Evolutionary conservation across 2,888 invertebrate genomes (phyloP).

Genomic region (Pimpla rufipes): DNA sequence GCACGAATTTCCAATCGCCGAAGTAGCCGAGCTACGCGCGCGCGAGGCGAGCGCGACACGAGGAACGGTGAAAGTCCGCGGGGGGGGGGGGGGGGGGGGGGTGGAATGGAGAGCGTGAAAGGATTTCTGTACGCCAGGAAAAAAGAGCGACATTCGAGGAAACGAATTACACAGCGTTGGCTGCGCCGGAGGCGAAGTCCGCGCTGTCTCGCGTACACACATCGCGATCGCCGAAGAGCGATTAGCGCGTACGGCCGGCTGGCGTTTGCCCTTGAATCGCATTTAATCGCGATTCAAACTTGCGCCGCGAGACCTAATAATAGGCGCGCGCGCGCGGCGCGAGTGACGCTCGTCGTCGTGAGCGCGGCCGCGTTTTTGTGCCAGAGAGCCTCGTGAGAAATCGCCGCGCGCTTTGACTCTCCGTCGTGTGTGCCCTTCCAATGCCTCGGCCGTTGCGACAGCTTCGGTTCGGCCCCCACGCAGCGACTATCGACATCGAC

Average conservation of each 20-base stretch:
- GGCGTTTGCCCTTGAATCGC: conserved; percentile 58
- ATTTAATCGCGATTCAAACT: conserved; percentile 58
- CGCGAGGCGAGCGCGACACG: too few relatives aligned
- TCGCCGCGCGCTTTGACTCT: not conserved
- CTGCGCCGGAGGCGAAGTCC: too few relatives aligned
- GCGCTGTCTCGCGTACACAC: too few relatives aligned
- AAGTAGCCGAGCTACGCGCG: too few relatives aligned
- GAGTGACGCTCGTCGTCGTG: conserved; percentile 36
- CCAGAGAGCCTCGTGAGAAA: conserved; percentile 32
- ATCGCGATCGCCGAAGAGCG: not conserved
- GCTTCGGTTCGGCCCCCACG: not conserved
- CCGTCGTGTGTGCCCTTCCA: conserved; percentile 13
- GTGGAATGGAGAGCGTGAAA: conserved; percentile 44
- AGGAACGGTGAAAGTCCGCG: conserved; percentile 39
- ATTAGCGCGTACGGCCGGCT: too few relatives aligned
- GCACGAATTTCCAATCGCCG: not conserved
- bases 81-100: too few relatives aligned
- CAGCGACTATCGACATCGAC: not conserved
- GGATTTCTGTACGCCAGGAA: conserved; percentile 19
- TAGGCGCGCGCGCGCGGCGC: conserved; percentile 18
- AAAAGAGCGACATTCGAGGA: too few relatives aligned
- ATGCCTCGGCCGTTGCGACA: not conserved
- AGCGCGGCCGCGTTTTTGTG: not conserved
- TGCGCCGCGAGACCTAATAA: conserved; percentile 52
- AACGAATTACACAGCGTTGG: too few relatives aligned